Evolutionary conservation across 2,113 vertebrate species (phyloP).

Genomic region (Alethe castanea): DNA sequence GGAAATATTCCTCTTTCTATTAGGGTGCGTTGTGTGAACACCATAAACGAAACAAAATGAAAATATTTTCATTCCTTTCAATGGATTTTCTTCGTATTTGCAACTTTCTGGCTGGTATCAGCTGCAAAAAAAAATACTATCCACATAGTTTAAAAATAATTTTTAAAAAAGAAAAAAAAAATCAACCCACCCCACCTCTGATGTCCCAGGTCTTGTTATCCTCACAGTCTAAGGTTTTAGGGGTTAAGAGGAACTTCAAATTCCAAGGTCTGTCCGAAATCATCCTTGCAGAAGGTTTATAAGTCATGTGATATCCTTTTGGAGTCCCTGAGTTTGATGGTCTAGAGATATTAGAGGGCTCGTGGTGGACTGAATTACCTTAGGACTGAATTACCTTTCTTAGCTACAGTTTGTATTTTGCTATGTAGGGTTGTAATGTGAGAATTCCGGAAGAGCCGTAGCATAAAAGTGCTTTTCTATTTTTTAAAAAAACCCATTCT

Average conservation of each 20-base stretch:
- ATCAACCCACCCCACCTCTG: neutral
- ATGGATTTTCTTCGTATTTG: slow-evolving; percentile 25
- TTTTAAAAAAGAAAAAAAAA: neutral
- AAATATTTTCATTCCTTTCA: slow-evolving; percentile 3
- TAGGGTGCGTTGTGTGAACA: slow-evolving; percentile 53
- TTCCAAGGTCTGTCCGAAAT: slow-evolving; percentile 8
- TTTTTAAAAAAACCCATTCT: slow-evolving; percentile 65
- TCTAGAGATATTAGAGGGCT: slow-evolving; percentile 45
- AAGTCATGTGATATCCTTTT: slow-evolving; percentile 7
- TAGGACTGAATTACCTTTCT: slow-evolving; percentile 61
- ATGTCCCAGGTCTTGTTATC: slow-evolving; percentile 13
- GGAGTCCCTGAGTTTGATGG: slow-evolving; percentile 52
- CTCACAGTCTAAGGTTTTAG: slow-evolving; percentile 21
- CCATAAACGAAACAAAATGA: neutral
- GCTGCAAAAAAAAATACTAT: neutral
- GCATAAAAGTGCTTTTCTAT: slow-evolving; percentile 71
- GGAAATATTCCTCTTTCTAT: slow-evolving; percentile 58
- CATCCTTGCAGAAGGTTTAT: slow-evolving; percentile 26
- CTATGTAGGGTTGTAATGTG: slow-evolving; percentile 69
- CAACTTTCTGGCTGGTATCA: slow-evolving; percentile 22
- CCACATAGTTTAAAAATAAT: neutral
- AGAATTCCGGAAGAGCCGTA: slow-evolving; percentile 68
- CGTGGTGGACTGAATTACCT: slow-evolving; percentile 53
- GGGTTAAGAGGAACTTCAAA: neutral
- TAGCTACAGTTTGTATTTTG: slow-evolving; percentile 70